Conservation (phyloP, 92 coral and sea anemone genomes). For the Muricea muricata region DNA sequence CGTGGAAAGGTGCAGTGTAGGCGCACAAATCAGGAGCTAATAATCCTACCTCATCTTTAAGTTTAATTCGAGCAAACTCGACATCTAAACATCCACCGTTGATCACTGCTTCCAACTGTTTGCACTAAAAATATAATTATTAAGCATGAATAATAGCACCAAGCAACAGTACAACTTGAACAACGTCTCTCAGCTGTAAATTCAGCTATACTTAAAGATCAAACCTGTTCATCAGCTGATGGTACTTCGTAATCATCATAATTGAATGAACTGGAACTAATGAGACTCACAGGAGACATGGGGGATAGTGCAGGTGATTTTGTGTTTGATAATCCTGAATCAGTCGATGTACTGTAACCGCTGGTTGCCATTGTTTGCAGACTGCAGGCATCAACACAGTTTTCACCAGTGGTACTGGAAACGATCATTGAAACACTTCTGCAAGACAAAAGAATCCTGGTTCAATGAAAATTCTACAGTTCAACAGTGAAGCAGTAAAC, state of each 20-base stretch:
- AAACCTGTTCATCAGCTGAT: slow-evolving; percentile 83
- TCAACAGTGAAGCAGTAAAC: too few relatives aligned
- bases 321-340: slow-evolving; percentile 78
- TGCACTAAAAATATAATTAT: slow-evolving; percentile 77
- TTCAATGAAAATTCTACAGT: too few relatives aligned
- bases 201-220: background rate
- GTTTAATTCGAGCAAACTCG: slow-evolving; percentile 80
- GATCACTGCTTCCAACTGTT: slow-evolving; percentile 75
- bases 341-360: slow-evolving; percentile 90
- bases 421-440: slow-evolving; percentile 45
- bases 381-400: slow-evolving; percentile 72
- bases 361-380: slow-evolving; percentile 82
- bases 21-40: too few relatives aligned
- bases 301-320: slow-evolving; percentile 54
- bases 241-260: slow-evolving; percentile 64
- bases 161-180: background rate
- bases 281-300: slow-evolving; percentile 44
- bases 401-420: background rate
- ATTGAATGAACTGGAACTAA: slow-evolving; percentile 24
- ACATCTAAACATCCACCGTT: slow-evolving; percentile 84
- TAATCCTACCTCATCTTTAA: slow-evolving; percentile 83
- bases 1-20: too few relatives aligned
- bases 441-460: background rate
- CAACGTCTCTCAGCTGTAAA: background rate
- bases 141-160: too few relatives aligned